Conservation (phyloP, 2,888 invertebrate genomes). For the Archaeoteleia sp. region DNA sequence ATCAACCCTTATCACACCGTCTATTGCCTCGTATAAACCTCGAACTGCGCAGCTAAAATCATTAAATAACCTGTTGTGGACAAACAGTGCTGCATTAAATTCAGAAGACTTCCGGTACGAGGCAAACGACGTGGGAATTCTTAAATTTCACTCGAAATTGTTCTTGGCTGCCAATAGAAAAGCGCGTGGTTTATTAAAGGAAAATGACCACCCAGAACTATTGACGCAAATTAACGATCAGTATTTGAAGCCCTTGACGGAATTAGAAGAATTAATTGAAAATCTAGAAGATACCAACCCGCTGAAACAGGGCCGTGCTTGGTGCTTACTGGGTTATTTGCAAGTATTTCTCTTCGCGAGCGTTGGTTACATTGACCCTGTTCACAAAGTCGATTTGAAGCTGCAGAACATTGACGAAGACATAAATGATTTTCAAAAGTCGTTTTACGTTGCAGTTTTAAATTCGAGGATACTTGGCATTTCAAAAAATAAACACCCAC, state of each 20-base stretch:
- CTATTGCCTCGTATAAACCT: constrained; percentile 76
- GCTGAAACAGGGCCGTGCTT: constrained; percentile 61
- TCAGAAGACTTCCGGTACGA: constrained; percentile 73
- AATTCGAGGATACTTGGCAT: constrained; percentile 75
- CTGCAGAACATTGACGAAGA: constrained; percentile 83
- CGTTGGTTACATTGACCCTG: constrained; percentile 83
- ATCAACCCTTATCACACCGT: constrained; percentile 69
- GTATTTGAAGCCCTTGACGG: constrained; percentile 45
- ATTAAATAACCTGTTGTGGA: constrained; percentile 79
- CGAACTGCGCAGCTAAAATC: constrained; percentile 76
- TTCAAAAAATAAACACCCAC: constrained; percentile 64
- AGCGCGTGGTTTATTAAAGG: constrained; percentile 28
- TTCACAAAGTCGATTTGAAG: constrained; percentile 85
- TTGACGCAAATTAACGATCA: constrained; percentile 4
- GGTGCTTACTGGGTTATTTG: constrained; percentile 67
- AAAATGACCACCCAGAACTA: constrained; percentile 18
- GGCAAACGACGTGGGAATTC: constrained; percentile 59
- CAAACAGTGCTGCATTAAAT: constrained; percentile 78
- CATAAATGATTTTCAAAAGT: constrained; percentile 78
- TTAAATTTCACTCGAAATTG: constrained; percentile 53
- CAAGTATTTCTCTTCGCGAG: constrained; percentile 65
- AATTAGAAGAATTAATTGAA: constrained; percentile 51
- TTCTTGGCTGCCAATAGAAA: constrained; percentile 55
- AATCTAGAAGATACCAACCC: constrained; percentile 30
- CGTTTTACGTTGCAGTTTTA: constrained; percentile 78